Evolutionary conservation across 2,113 vertebrate genomes (phyloP).

Genomic region (Cepphus grylle): DNA sequence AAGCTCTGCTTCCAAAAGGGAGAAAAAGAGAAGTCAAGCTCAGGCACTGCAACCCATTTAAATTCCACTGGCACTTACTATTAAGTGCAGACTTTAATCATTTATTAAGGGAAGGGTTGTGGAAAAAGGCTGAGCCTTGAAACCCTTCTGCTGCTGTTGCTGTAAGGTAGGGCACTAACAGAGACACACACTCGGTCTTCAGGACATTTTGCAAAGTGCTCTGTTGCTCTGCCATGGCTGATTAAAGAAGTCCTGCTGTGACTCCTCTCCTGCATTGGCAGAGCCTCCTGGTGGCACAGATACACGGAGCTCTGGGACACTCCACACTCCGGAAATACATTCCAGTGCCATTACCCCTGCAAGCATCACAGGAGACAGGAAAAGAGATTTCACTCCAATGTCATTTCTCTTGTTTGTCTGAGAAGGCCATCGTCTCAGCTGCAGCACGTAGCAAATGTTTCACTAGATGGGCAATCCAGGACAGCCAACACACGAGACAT

Average conservation of each 20-base stretch:
- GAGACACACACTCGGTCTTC: not conserved
- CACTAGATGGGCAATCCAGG: not conserved
- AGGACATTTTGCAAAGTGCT: not conserved
- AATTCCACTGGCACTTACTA: not conserved
- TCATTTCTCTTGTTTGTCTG: not conserved
- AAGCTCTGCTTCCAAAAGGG: not conserved
- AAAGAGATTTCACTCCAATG: not conserved
- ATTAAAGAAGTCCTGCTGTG: not conserved
- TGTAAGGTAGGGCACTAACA: not conserved
- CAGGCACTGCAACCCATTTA: not conserved
- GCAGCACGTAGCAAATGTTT: not conserved
- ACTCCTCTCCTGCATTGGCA: not conserved
- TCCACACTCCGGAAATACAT: not conserved
- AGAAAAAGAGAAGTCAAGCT: not conserved
- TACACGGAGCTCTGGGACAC: not conserved
- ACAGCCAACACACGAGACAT: not conserved
- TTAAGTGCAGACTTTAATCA: constrained; percentile 11
- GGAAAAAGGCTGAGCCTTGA: not conserved
- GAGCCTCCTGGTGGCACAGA: not conserved
- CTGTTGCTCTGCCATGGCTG: not conserved
- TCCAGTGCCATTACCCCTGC: not conserved
- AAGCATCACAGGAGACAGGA: not conserved
- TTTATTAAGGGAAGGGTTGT: constrained; percentile 8
- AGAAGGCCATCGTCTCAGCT: not conserved
- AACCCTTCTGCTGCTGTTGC: not conserved